A percentile compares a stretch with the other conserved stretches of the same genome.
Evolutionary conservation across 2,888 invertebrate genomes (phyloP).

Genomic region (Ferdinandea cuprea): DNA sequence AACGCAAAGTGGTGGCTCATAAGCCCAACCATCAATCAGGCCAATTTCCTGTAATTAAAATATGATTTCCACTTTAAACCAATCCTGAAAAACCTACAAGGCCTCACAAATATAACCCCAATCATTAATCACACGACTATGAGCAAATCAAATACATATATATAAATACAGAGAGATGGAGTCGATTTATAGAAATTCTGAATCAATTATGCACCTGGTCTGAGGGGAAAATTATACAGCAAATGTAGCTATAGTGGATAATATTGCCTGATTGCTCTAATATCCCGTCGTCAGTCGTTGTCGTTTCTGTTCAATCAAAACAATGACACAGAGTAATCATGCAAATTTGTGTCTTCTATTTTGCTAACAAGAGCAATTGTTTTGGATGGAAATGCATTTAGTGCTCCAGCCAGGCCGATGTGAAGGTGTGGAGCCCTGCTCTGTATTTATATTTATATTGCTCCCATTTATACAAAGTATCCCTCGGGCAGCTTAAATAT

Average conservation of each 20-base stretch:
- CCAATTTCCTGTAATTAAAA: conserved; percentile 65
- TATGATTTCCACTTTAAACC: conserved; percentile 63
- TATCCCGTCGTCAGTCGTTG: conserved; percentile 44
- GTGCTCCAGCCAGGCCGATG: background rate
- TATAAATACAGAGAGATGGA: no score
- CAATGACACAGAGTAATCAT: conserved; percentile 71
- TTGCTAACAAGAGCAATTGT: conserved; percentile 63
- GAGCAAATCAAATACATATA: conserved; percentile 35
- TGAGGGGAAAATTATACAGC: conserved; percentile 40
- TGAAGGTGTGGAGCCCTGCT: background rate
- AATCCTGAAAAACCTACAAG: conserved; percentile 28
- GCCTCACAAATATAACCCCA: conserved; percentile 25
- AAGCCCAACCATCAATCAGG: conserved; percentile 51
- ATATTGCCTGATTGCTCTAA: conserved; percentile 56
- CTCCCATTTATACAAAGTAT: conserved; percentile 26
- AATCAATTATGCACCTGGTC: conserved; percentile 69
- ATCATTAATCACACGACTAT: conserved; percentile 55
- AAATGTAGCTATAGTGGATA: conserved; percentile 19
- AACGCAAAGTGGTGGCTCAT: conserved; percentile 11
- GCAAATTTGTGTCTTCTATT: conserved; percentile 65
- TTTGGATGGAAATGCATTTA: conserved; percentile 54
- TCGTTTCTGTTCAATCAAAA: conserved; percentile 66
- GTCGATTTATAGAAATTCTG: conserved; percentile 62
- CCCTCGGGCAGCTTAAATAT: conserved; percentile 7
- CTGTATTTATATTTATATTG: conserved; percentile 15